Evolutionary conservation across 2,797 vertebrate species (phyloP).

Genomic region (Phyllotis vaccarum): DNA sequence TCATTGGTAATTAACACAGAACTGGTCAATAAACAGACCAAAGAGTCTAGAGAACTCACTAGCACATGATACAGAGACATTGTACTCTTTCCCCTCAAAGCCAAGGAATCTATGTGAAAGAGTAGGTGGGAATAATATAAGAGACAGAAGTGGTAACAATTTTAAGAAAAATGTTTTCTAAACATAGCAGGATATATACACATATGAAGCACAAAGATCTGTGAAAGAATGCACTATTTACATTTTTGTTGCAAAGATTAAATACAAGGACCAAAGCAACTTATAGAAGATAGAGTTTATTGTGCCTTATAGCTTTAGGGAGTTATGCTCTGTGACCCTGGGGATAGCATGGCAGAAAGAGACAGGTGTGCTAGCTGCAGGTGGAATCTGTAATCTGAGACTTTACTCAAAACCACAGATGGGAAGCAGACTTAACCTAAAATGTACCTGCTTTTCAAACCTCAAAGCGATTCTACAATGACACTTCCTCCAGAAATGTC

Average conservation of each 20-base stretch:
- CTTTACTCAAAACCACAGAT: background rate
- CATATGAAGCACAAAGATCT: background rate
- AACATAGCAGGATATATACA: background rate
- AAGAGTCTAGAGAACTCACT: background rate
- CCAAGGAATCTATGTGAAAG: background rate
- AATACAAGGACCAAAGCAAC: background rate
- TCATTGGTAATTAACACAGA: background rate
- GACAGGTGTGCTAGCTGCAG: background rate
- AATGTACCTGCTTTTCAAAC: background rate
- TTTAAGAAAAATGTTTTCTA: background rate
- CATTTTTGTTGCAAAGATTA: background rate
- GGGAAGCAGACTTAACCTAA: background rate
- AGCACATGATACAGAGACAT: background rate
- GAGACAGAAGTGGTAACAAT: background rate
- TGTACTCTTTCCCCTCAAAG: background rate
- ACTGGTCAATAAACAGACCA: background rate
- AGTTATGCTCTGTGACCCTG: background rate
- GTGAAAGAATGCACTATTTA: background rate
- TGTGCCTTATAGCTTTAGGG: background rate
- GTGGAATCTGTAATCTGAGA: background rate
- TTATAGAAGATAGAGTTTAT: background rate
- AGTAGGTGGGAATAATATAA: background rate
- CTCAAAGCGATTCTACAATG: background rate
- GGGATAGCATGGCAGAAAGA: background rate
- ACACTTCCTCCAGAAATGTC: background rate